Conservation (phyloP, 2,113 vertebrate species). For the Hiodon alosoides region DNA sequence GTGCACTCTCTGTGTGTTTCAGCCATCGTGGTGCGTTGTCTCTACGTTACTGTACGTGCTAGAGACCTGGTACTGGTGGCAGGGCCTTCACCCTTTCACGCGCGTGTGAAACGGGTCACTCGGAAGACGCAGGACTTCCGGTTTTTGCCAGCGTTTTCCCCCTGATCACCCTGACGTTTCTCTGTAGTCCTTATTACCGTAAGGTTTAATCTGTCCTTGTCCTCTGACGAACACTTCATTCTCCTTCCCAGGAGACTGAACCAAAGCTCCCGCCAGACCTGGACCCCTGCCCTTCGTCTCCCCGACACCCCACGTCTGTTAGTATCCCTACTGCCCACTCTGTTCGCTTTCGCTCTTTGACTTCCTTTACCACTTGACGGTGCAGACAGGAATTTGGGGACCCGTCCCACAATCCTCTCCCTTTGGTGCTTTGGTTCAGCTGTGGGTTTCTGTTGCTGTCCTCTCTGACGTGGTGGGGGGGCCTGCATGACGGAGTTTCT, state of each 20-base stretch:
- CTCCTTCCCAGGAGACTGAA: slow-evolving; percentile 67
- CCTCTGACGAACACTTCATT: slow-evolving; percentile 22
- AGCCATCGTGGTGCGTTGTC: too few species aligned
- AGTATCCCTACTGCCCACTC: slow-evolving; percentile 61
- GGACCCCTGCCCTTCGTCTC: slow-evolving; percentile 79
- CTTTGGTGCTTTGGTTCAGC: too few species aligned
- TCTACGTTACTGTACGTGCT: too few species aligned
- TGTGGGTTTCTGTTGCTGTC: neutral
- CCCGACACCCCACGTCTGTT: slow-evolving; percentile 82
- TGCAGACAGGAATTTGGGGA: neutral
- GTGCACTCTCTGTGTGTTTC: too few species aligned
- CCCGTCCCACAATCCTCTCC: slow-evolving; percentile 10
- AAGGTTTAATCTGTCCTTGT: too few species aligned
- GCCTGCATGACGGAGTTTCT: neutral
- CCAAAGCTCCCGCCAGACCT: slow-evolving; percentile 76
- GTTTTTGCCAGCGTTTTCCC: too few species aligned
- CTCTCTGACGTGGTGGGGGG: neutral
- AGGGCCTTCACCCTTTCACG: too few species aligned
- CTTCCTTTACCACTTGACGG: neutral
- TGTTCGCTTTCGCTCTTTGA: neutral
- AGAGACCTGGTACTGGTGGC: too few species aligned
- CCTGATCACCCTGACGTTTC: neutral
- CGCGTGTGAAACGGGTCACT: too few species aligned
- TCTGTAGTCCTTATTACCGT: too few species aligned
- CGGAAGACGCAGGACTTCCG: too few species aligned